phyloP scores from a whole-genome alignment of 2,113 vertebrate species.

The Microcebus jonahi region DNA sequence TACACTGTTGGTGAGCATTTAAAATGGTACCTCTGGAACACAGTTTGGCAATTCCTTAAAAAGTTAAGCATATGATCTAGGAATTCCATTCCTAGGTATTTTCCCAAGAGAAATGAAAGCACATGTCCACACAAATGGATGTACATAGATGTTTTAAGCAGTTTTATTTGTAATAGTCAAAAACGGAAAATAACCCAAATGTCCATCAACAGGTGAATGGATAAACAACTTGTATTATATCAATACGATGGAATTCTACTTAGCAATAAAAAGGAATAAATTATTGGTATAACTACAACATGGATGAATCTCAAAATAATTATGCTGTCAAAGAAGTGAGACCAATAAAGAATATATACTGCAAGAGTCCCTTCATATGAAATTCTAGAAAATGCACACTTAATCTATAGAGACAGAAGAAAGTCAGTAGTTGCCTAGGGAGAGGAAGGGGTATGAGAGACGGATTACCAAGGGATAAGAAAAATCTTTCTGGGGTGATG shows the following conservation, averaged over 20 bases:
- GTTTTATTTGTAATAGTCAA: neutral
- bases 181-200: neutral
- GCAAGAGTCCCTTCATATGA: neutral
- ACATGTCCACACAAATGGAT: neutral
- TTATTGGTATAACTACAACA: neutral
- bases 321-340: neutral
- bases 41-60: neutral
- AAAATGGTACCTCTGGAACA: neutral
- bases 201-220: neutral
- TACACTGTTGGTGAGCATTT: neutral
- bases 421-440: neutral
- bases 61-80: neutral
- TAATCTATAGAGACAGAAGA: neutral
- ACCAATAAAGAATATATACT: neutral
- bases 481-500: neutral
- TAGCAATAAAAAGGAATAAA: neutral
- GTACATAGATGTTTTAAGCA: neutral
- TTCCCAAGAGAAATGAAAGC: neutral
- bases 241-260: neutral
- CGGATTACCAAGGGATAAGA: neutral
- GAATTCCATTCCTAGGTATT: neutral
- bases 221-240: neutral
- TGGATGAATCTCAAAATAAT: conserved; percentile 7
- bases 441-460: neutral
- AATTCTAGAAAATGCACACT: neutral